phyloP scores from a whole-genome alignment of 1,140 invertebrate species.

The Ephestia elutella region DNA sequence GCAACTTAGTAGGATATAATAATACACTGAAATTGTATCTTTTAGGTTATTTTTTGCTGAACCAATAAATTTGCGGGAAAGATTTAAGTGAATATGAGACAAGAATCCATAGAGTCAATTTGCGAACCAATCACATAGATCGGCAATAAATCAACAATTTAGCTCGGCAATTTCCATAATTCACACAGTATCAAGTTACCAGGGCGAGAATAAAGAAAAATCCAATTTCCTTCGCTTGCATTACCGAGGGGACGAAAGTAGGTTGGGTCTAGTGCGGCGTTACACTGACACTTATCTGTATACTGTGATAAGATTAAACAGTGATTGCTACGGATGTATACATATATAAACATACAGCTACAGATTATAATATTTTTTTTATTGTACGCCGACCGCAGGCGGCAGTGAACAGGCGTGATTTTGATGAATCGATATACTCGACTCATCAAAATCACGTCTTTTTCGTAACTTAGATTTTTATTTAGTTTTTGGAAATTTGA shows the following conservation, averaged over 20 bases:
- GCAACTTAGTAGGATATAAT: too few relatives aligned
- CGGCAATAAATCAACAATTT: conserved; percentile 67
- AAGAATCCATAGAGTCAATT: conserved; percentile 12
- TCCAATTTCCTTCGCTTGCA: conserved; percentile 57
- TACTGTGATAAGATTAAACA: not conserved
- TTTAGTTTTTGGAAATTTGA: too few relatives aligned
- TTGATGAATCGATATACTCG: too few relatives aligned
- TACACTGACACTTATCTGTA: conserved; percentile 15
- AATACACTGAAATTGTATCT: too few relatives aligned
- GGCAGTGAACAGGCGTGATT: too few relatives aligned
- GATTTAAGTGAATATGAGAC: not conserved
- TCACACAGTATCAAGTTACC: conserved; percentile 68
- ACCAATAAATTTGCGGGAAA: too few relatives aligned
- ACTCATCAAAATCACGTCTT: too few relatives aligned
- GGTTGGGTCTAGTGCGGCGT: conserved; percentile 24
- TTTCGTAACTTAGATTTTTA: too few relatives aligned
- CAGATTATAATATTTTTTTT: too few relatives aligned
- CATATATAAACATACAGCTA: too few relatives aligned
- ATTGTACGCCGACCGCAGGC: too few relatives aligned
- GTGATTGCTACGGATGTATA: not conserved
- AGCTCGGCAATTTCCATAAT: conserved; percentile 66
- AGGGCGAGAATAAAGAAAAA: conserved; percentile 56
- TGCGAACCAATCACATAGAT: conserved; percentile 42
- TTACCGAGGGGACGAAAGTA: conserved; percentile 39
- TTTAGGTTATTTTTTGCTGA: too few relatives aligned